A percentile compares a stretch with the other conserved stretches of the same genome.
These are phyloP conservation scores for Desoria tigrina DNA, from an alignment of 2,888 invertebrate genomes.

Conservation along the genomic window DNA sequence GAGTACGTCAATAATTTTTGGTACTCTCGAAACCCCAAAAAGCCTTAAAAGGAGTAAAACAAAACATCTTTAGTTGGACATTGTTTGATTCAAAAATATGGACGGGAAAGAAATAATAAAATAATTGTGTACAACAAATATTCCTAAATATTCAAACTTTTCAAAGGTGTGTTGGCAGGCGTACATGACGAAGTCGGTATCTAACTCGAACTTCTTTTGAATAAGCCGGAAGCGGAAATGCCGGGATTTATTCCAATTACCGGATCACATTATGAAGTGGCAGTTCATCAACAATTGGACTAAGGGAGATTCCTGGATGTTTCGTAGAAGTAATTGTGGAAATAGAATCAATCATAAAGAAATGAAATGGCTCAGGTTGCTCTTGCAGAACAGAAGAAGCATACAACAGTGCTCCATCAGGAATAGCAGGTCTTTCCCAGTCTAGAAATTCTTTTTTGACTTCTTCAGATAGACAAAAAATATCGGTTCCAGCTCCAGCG, in stretches of 20 bases:
- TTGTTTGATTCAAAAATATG: too few species aligned
- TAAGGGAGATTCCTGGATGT: slow-evolving; percentile 17
- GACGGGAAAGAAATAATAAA: too few species aligned
- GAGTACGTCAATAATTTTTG: background rate
- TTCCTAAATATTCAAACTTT: too few species aligned
- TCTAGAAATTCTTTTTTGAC: slow-evolving; percentile 9
- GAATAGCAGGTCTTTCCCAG: slow-evolving; percentile 23
- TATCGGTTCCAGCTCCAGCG: too few species aligned
- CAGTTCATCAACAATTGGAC: background rate
- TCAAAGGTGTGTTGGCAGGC: too few species aligned
- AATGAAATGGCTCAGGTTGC: slow-evolving; percentile 25
- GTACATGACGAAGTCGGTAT: too few species aligned
- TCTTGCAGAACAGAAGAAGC: slow-evolving; percentile 9
- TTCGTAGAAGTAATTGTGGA: slow-evolving; percentile 10
- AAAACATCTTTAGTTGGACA: too few species aligned
- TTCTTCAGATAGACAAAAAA: too few species aligned
- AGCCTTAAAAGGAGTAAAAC: slow-evolving; percentile 13
- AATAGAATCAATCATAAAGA: slow-evolving; percentile 23
- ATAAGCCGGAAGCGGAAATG: too few species aligned
- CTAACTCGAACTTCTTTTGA: too few species aligned
- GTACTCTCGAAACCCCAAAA: slow-evolving; percentile 22
- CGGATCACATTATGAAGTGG: slow-evolving; percentile 21
- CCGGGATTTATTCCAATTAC: too few species aligned
- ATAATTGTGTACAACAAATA: too few species aligned
- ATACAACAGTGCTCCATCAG: slow-evolving; percentile 13